A percentile compares a stretch with the other conserved stretches of the same genome.
phyloP scores from a whole-genome alignment of 2,888 invertebrate species.

The Erebia aethiops region DNA sequence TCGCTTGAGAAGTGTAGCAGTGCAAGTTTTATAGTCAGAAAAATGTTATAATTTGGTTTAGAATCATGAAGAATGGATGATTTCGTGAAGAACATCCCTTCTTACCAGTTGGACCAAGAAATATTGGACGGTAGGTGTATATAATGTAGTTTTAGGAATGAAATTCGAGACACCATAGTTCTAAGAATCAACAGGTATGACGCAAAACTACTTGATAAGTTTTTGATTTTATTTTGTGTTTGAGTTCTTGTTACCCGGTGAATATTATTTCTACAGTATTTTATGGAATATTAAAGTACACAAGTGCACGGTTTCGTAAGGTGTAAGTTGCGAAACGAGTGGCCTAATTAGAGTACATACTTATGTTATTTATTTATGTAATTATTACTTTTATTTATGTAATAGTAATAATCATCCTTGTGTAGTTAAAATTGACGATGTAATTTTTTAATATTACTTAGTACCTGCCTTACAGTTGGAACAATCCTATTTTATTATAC shows the following conservation, averaged over 20 bases:
- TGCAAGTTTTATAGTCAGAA: slow-evolving; percentile 31
- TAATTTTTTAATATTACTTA: too few relatives aligned
- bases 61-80: slow-evolving; percentile 83
- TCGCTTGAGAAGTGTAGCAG: slow-evolving; percentile 12
- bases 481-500: too few relatives aligned
- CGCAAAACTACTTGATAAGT: slow-evolving; percentile 52
- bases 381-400: background rate
- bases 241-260: slow-evolving; percentile 4
- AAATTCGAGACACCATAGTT: slow-evolving; percentile 46
- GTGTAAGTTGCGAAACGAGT: slow-evolving; percentile 9
- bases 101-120: slow-evolving; percentile 77
- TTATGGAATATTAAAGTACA: background rate
- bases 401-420: background rate
- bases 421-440: too few relatives aligned
- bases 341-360: slow-evolving; percentile 1
- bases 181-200: slow-evolving; percentile 58
- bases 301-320: slow-evolving; percentile 8
- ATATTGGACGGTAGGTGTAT: slow-evolving; percentile 71
- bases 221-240: slow-evolving; percentile 40
- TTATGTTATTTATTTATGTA: slow-evolving; percentile 6
- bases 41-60: slow-evolving; percentile 53
- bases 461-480: too few relatives aligned
- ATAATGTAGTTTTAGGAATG: slow-evolving; percentile 41
- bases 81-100: slow-evolving; percentile 72
- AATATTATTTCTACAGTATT: background rate